These are phyloP conservation scores for Lerema accius DNA, from an alignment of 1,140 invertebrate genomes.

Conservation along the genomic window DNA sequence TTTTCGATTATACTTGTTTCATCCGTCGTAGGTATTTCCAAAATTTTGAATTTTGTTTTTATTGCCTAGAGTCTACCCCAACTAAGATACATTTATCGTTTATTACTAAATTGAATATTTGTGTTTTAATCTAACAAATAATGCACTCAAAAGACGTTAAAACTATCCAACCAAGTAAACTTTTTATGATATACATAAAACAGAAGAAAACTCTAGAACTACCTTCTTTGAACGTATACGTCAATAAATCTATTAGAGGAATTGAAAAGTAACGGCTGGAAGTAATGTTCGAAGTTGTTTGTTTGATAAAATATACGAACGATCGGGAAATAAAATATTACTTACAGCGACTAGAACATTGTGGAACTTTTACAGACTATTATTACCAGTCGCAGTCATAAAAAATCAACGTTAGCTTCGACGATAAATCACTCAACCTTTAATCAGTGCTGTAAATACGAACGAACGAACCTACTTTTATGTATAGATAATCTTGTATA, in stretches of 20 bases:
- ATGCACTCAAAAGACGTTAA: not conserved
- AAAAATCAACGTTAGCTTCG: not conserved
- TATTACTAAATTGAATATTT: too few relatives aligned
- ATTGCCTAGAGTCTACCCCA: too few relatives aligned
- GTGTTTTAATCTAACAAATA: not conserved
- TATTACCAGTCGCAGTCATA: not conserved
- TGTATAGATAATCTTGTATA: too few relatives aligned
- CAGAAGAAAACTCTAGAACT: not conserved
- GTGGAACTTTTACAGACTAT: not conserved
- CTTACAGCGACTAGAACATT: constrained; percentile 9
- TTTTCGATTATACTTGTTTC: too few relatives aligned
- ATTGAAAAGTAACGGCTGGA: constrained; percentile 30
- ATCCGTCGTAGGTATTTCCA: too few relatives aligned
- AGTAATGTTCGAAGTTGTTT: constrained; percentile 22
- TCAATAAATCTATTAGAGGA: constrained; percentile 22
- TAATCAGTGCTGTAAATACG: too few relatives aligned
- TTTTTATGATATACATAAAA: constrained; percentile 1
- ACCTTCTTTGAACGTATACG: constrained; percentile 4
- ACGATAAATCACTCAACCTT: not conserved
- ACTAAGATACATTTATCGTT: too few relatives aligned
- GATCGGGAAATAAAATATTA: constrained; percentile 17
- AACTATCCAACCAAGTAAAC: not conserved
- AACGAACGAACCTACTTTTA: too few relatives aligned
- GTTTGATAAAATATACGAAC: constrained; percentile 11
- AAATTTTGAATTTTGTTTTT: too few relatives aligned